A percentile compares a stretch with the other conserved stretches of the same genome.
Evolutionary conservation across 2,113 vertebrate species (phyloP).

Genomic region (Pteronura brasiliensis): DNA sequence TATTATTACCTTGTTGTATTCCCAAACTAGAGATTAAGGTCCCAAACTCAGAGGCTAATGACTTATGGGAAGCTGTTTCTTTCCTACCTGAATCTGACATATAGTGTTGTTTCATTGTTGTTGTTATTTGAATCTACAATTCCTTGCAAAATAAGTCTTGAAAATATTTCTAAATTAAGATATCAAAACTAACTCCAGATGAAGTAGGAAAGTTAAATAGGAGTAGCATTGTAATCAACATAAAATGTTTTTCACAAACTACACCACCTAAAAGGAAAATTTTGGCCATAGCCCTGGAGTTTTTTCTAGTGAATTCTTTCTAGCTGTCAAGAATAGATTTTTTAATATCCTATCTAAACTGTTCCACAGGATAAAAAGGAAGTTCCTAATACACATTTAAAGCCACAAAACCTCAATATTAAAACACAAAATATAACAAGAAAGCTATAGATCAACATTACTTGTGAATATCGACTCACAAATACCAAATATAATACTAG

Average conservation of each 20-base stretch:
- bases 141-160: background rate
- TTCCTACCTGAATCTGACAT: background rate
- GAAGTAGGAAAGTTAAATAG: background rate
- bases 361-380: background rate
- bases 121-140: background rate
- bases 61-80: background rate
- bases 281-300: too few relatives aligned
- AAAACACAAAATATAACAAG: background rate
- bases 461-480: background rate
- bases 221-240: background rate
- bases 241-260: background rate
- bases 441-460: background rate
- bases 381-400: background rate
- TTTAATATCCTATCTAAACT: background rate
- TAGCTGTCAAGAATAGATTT: background rate
- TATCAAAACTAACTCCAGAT: background rate
- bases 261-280: background rate
- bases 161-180: background rate
- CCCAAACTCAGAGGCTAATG: background rate
- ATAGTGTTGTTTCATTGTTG: background rate
- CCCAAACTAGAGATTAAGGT: background rate
- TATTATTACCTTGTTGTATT: background rate
- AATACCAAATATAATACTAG: background rate
- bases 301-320: background rate
- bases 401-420: background rate